Evolutionary conservation across 2,113 vertebrate species (phyloP).

Genomic region (Heloderma charlesbogerti): DNA sequence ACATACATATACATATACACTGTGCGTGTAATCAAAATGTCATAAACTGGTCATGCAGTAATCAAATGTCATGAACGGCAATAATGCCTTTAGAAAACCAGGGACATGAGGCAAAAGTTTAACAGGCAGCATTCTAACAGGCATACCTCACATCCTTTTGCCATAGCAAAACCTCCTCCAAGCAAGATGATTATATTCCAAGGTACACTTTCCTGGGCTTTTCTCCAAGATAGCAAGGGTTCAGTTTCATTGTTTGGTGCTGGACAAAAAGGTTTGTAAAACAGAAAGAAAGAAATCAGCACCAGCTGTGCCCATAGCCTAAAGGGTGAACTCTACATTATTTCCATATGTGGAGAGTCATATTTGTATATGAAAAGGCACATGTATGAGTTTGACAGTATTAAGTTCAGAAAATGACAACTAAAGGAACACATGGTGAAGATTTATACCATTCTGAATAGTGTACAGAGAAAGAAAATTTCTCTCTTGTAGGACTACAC

Average conservation of each 20-base stretch:
- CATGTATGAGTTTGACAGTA: not conserved
- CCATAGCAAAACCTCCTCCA: slow-evolving; percentile 97
- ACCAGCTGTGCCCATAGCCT: not conserved
- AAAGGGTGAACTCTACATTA: not conserved
- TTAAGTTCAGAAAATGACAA: not conserved
- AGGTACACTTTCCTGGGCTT: slow-evolving; percentile 90
- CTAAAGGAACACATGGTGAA: not conserved
- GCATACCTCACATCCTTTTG: slow-evolving; percentile 95
- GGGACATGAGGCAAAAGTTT: not conserved
- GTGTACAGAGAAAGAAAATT: not conserved
- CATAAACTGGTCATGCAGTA: not conserved
- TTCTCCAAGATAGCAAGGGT: slow-evolving; percentile 92
- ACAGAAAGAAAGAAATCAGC: slow-evolving; percentile 3
- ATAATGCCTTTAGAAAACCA: not conserved
- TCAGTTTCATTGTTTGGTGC: slow-evolving; percentile 86
- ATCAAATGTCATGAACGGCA: not conserved
- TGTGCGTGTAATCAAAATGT: not conserved
- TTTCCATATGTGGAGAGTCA: not conserved
- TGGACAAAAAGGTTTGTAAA: slow-evolving; percentile 61
- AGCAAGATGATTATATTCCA: slow-evolving; percentile 96
- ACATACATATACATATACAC: no score
- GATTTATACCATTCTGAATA: not conserved
- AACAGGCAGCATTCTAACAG: accelerated
- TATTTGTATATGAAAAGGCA: not conserved
- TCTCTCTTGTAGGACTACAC: not conserved